Percentiles rank a stretch among this genome's conserved stretches.
These are phyloP conservation scores for Endotricha flammealis DNA, from an alignment of 2,888 invertebrate genomes.

Conservation along the genomic window DNA sequence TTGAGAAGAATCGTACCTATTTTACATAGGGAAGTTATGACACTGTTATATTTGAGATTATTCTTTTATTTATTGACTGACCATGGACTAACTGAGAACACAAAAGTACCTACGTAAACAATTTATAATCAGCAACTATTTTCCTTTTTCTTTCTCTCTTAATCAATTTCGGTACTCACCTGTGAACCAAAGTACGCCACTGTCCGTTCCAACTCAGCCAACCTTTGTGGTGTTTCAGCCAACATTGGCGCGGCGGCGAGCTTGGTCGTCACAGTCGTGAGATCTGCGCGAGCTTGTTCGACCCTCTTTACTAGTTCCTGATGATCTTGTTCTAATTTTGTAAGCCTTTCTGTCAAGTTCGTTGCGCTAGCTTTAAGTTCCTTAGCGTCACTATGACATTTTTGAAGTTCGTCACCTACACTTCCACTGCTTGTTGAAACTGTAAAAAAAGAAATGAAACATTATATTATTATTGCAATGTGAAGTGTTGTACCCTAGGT, in stretches of 20 bases:
- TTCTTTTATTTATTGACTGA: no score
- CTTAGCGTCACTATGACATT: slow-evolving; percentile 83
- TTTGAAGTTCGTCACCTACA: slow-evolving; percentile 83
- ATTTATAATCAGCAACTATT: no score
- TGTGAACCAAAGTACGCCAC: slow-evolving; percentile 80
- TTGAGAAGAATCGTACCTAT: no score
- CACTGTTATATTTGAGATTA: no score
- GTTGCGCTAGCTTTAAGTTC: slow-evolving; percentile 83
- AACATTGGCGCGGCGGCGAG: slow-evolving; percentile 79
- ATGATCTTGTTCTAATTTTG: slow-evolving; percentile 76
- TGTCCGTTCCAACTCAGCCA: slow-evolving; percentile 73
- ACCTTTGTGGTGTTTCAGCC: slow-evolving; percentile 75
- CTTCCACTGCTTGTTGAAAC: slow-evolving; percentile 83
- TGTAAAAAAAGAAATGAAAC: no score
- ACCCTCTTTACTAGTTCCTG: slow-evolving; percentile 50
- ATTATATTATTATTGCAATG: no score
- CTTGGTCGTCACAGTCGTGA: slow-evolving; percentile 76
- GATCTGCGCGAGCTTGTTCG: slow-evolving; percentile 61
- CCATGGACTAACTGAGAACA: no score
- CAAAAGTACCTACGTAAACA: no score
- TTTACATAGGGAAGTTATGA: no score
- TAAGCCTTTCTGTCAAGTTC: slow-evolving; percentile 75
- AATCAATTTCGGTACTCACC: no score
- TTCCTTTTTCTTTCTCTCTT: no score
- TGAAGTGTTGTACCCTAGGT: no score